These are phyloP conservation scores for Mus caroli DNA, from an alignment of 2,797 vertebrate genomes.

Conservation along the genomic window DNA sequence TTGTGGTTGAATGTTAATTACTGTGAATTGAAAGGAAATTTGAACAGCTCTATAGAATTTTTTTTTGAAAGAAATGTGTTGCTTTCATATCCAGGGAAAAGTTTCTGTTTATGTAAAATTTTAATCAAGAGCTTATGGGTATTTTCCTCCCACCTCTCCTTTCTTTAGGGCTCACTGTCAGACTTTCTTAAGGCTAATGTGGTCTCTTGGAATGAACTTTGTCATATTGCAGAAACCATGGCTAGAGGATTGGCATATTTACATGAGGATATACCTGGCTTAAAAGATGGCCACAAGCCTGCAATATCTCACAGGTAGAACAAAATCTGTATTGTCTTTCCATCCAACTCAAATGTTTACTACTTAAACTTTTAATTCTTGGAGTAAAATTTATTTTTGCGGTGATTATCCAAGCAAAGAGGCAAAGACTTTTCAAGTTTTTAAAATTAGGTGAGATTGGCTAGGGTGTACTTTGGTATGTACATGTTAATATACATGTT, in stretches of 20 bases:
- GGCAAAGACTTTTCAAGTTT: conserved; percentile 62
- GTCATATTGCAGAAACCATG: conserved; percentile 95
- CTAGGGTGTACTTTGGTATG: conserved; percentile 34
- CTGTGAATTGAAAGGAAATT: conserved; percentile 39
- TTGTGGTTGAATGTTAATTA: conserved; percentile 57
- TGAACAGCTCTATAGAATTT: conserved; percentile 21
- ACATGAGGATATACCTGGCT: conserved; percentile 96
- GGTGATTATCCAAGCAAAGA: background rate
- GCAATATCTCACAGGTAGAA: conserved; percentile 96
- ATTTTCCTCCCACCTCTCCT: background rate
- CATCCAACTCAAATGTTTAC: conserved; percentile 61
- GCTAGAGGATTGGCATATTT: conserved; percentile 96
- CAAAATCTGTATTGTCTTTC: conserved; percentile 63
- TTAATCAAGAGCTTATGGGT: conserved; percentile 68
- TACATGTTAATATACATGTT: conserved; percentile 31
- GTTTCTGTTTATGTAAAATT: conserved; percentile 29
- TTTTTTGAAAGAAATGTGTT: background rate
- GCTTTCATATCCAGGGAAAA: conserved; percentile 51
- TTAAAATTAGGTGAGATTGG: conserved; percentile 53
- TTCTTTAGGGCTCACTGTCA: conserved; percentile 94
- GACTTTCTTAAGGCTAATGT: conserved; percentile 98
- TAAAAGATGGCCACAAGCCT: conserved; percentile 97
- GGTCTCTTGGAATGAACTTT: conserved; percentile 97
- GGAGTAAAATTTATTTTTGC: conserved; percentile 48
- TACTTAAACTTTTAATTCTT: conserved; percentile 39